These are phyloP conservation scores for Chaitophorus viminalis DNA, from an alignment of 2,888 invertebrate species.

Conservation along the genomic window DNA sequence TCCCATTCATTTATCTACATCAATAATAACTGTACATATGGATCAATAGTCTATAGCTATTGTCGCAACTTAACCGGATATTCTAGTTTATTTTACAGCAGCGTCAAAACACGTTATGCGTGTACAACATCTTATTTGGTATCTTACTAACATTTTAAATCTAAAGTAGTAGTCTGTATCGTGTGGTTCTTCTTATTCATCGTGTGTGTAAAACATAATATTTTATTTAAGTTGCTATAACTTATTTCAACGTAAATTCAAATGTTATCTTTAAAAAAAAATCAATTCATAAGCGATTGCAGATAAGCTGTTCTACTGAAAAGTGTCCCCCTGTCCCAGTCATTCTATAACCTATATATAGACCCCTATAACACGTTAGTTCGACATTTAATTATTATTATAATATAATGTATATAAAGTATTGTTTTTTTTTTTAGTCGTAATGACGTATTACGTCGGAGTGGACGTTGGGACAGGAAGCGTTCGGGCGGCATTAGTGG, in stretches of 20 bases:
- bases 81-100: background rate
- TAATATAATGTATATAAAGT: no score
- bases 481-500: constrained; percentile 84
- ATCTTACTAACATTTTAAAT: background rate
- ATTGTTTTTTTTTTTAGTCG: no score
- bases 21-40: background rate
- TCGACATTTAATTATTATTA: no score
- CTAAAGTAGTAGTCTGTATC: background rate
- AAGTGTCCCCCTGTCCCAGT: no score
- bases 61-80: background rate
- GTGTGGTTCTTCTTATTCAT: background rate
- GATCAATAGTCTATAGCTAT: background rate
- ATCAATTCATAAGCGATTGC: no score
- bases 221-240: no score
- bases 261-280: no score
- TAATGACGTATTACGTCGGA: constrained; percentile 70
- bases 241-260: no score
- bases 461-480: constrained; percentile 96
- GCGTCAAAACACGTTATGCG: background rate
- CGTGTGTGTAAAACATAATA: background rate
- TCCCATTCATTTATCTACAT: no score
- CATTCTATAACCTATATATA: no score
- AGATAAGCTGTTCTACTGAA: no score
- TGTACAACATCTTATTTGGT: background rate
- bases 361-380: no score